Evolutionary conservation across 2,888 invertebrate genomes (phyloP).

Genomic region (Limnephilus rhombicus): DNA sequence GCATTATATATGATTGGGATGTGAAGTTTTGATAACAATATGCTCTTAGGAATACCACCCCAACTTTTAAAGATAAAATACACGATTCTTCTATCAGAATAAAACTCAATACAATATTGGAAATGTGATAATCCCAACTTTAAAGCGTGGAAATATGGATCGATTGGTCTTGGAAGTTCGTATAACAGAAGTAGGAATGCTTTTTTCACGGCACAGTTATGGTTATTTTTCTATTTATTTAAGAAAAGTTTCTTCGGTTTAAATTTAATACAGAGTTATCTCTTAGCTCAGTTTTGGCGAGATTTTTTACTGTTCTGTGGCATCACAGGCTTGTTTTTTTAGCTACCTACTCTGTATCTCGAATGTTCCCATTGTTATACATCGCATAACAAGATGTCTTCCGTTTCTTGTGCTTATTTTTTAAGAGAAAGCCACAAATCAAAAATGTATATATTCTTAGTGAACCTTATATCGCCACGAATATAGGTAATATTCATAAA

Average conservation of each 20-base stretch:
- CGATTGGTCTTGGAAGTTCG: background rate
- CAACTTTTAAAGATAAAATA: background rate
- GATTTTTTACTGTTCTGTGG: background rate
- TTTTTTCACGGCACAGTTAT: background rate
- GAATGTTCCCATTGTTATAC: too few relatives aligned
- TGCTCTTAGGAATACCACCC: background rate
- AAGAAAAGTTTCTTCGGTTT: background rate
- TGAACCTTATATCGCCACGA: too few relatives aligned
- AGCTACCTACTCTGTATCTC: too few relatives aligned
- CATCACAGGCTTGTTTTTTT: background rate
- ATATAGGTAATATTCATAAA: too few relatives aligned
- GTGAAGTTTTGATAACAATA: background rate
- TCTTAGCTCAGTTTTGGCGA: background rate
- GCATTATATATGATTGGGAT: conserved; percentile 1
- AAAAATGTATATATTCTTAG: too few relatives aligned
- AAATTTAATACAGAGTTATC: background rate
- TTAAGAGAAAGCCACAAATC: too few relatives aligned
- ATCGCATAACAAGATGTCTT: too few relatives aligned
- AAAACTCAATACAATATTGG: background rate
- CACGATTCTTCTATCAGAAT: background rate
- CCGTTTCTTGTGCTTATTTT: too few relatives aligned
- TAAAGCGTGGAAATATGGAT: background rate
- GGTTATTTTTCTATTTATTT: background rate
- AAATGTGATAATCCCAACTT: background rate
- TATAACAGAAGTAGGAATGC: background rate